A percentile compares a stretch with the other conserved stretches of the same genome.
Evolutionary conservation across 2,797 vertebrate genomes (phyloP).

Genomic region (Poeciliopsis gracilis): DNA sequence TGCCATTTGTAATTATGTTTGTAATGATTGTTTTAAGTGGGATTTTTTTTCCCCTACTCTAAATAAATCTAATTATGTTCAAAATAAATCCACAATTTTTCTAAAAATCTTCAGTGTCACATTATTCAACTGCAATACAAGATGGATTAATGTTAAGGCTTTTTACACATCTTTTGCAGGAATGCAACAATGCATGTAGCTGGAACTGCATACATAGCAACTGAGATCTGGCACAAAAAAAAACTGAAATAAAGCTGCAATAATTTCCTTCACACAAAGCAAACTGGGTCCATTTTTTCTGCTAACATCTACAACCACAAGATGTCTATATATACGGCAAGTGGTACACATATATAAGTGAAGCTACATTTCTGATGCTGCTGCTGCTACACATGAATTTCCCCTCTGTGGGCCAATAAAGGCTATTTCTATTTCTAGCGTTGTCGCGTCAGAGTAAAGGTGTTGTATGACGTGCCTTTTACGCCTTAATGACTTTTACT

Average conservation of each 20-base stretch:
- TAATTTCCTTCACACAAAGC: slow-evolving; percentile 4
- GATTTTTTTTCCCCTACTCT: neutral
- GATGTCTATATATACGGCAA: neutral
- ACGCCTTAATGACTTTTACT: slow-evolving; percentile 43
- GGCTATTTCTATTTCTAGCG: neutral
- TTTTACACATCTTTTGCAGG: neutral
- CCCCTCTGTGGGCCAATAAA: too few species aligned
- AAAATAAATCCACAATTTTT: neutral
- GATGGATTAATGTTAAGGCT: neutral
- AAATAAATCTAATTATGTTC: neutral
- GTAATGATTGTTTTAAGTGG: neutral
- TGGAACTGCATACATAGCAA: slow-evolving; percentile 17
- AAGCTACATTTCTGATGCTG: too few species aligned
- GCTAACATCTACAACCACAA: slow-evolving; percentile 3
- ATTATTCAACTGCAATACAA: neutral
- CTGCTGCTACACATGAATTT: too few species aligned
- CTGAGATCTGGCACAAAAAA: slow-evolving; percentile 16
- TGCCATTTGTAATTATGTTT: neutral
- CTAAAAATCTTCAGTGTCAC: neutral
- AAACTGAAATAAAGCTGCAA: neutral
- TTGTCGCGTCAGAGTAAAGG: neutral
- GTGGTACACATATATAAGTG: too few species aligned
- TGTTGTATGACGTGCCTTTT: slow-evolving; percentile 9
- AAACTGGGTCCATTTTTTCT: neutral
- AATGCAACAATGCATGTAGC: neutral